Evolutionary conservation across 30 jellyfish, hydroid and myxozoan species (phyloP), one percentile per base, ranked within the genome.

Genomic region (Hydractinia echinata): DNA sequence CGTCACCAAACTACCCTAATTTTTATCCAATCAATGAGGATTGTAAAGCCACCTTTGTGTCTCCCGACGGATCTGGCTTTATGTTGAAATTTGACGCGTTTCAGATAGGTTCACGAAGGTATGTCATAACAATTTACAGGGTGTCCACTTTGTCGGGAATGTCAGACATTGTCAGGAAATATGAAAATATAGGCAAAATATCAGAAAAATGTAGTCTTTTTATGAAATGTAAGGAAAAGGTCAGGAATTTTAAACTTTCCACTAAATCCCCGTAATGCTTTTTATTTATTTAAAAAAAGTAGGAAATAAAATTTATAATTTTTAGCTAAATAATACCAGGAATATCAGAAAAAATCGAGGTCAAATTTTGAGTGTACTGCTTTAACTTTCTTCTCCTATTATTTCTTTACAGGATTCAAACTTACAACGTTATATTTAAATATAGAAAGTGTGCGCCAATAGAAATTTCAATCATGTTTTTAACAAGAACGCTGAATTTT

Each of bases 1-100:
- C 84, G 0, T 92, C 98, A 20, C 98, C 98, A 14, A 92, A 92
- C 77, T 92, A 92, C 62, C 98, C 98, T 0, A 77, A 53, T 3
- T 53, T 77, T 6, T 92, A 92, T 74, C 98, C 98, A 51, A 62
- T 73, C 70, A 92, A 86, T 69, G 98, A 92, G 67, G 76, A 92
- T 60, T 92, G 98, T 66, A 76, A 81, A 69, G 88, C 82, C 16
- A 83, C 95, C 7, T 79, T 92, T 5, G 66, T 67, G 61, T 79
- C 96, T 13, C 92, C 86, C 58, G 96, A 86, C 61, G 66, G 64
- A 20, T 53, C 89, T 18, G 96, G 98, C 14, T 81, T 81, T 74
- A 55, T 92, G 62, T 30, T 92, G n/a, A 82, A 90, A n/a, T 81
- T 92, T 69, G 86, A 82, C 13, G 95, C 84, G 21, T 80, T 92